These are phyloP conservation scores for Penaeus vannamei DNA, from an alignment of 1,140 invertebrate species.

Conservation along the genomic window DNA sequence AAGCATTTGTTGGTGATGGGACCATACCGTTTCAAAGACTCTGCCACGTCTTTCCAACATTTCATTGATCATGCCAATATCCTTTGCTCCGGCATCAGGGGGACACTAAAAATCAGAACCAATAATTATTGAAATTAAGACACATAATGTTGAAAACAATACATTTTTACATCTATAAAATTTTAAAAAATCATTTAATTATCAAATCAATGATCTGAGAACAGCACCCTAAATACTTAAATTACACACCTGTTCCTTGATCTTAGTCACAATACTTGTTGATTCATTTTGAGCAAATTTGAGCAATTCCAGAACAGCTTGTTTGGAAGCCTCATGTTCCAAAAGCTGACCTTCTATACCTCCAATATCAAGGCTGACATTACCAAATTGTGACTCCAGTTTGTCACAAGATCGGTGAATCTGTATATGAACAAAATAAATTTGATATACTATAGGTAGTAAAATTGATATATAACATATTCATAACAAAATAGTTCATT, in stretches of 20 bases:
- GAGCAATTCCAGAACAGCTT: slow-evolving; percentile 77
- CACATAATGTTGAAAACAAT: neutral
- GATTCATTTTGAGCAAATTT: slow-evolving; percentile 77
- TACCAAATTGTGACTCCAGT: slow-evolving; percentile 72
- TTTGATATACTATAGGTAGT: too few species aligned
- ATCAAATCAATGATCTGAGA: neutral
- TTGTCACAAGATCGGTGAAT: slow-evolving; percentile 74
- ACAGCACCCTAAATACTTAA: slow-evolving; percentile 5
- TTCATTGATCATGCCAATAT: slow-evolving; percentile 80
- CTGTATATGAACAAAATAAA: slow-evolving; percentile 68
- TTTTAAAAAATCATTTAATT: neutral
- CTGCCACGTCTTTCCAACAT: slow-evolving; percentile 74
- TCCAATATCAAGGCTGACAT: slow-evolving; percentile 72
- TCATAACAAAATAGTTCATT: too few species aligned
- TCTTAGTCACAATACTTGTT: slow-evolving; percentile 78
- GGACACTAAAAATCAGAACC: slow-evolving; percentile 77
- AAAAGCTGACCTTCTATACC: slow-evolving; percentile 75
- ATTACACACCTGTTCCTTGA: slow-evolving; percentile 76
- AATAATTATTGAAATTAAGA: neutral
- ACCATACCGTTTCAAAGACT: slow-evolving; percentile 78
- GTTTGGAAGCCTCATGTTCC: slow-evolving; percentile 77
- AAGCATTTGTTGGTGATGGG: slow-evolving; percentile 77
- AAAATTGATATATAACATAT: too few species aligned
- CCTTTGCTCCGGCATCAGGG: slow-evolving; percentile 77
- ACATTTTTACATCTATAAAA: too few species aligned